These are phyloP conservation scores for Drosophila persimilis DNA, from an alignment of 1,140 invertebrate genomes.

Conservation along the genomic window DNA sequence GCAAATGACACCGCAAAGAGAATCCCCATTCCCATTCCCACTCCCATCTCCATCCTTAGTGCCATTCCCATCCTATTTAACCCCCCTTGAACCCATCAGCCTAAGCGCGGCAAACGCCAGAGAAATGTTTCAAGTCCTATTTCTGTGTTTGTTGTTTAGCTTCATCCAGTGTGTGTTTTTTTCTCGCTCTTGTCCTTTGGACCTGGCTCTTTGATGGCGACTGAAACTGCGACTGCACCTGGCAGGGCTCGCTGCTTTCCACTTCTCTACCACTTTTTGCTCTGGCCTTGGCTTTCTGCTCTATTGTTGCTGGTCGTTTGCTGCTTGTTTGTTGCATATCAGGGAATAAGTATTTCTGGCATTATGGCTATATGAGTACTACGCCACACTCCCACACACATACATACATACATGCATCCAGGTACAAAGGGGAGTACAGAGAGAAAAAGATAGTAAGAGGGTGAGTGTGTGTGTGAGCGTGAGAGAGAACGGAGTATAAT, in stretches of 20 bases:
- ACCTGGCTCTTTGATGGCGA: constrained; percentile 53
- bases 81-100: neutral
- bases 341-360: constrained; percentile 58
- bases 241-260: constrained; percentile 41
- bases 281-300: constrained; percentile 49
- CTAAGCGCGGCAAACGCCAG: constrained; percentile 11
- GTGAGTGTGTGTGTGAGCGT: neutral
- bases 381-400: constrained; percentile 25
- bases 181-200: constrained; percentile 67
- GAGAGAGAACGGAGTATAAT: constrained; percentile 36
- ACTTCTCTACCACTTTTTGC: constrained; percentile 66
- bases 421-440: constrained; percentile 13
- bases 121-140: constrained; percentile 65
- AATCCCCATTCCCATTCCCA: neutral
- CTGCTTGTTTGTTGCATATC: constrained; percentile 69
- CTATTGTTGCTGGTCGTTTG: constrained; percentile 51
- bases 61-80: neutral
- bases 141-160: constrained; percentile 43
- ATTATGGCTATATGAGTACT: constrained; percentile 63
- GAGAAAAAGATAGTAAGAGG: neutral
- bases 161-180: constrained; percentile 22
- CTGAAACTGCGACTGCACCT: constrained; percentile 35
- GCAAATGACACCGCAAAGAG: constrained; percentile 62
- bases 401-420: constrained; percentile 11
- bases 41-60: neutral